These are phyloP conservation scores for Dugesia japonica DNA, from an alignment of 2,888 invertebrate genomes.

Conservation along the genomic window DNA sequence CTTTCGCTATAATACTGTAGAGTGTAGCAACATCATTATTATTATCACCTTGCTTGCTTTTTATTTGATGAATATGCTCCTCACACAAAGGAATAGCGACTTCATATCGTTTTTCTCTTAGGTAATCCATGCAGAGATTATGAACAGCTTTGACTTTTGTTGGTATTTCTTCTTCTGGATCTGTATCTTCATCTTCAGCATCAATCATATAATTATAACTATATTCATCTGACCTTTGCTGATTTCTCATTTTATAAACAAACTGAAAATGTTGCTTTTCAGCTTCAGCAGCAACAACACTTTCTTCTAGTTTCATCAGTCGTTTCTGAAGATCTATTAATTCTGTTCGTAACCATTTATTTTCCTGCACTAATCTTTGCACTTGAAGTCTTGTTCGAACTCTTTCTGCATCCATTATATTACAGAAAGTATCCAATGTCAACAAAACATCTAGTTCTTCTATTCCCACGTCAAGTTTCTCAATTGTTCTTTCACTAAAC, in stretches of 20 bases:
- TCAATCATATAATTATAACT: neutral
- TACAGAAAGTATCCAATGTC: neutral
- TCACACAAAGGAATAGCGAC: constrained; percentile 25
- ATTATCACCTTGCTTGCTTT: neutral
- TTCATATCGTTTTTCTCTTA: neutral
- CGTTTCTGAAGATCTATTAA: constrained; percentile 17
- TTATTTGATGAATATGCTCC: neutral
- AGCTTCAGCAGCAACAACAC: constrained; percentile 10
- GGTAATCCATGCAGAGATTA: neutral
- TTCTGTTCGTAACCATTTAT: constrained; percentile 23
- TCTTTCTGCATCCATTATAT: neutral
- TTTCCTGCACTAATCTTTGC: neutral
- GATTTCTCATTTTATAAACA: constrained; percentile 22
- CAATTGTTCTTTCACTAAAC: neutral
- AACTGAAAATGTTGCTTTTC: constrained; percentile 27
- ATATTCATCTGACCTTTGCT: neutral
- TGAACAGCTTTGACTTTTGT: neutral
- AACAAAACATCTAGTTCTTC: neutral
- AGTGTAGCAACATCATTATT: constrained; percentile 14
- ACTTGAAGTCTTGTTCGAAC: neutral
- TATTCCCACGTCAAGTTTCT: neutral
- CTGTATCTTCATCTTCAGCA: constrained; percentile 7
- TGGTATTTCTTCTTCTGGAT: constrained; percentile 9
- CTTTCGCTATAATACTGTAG: neutral
- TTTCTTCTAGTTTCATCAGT: neutral